Base-by-base conservation (phyloP, 1,140 invertebrate genomes). In the Heterodera carotae region DNA sequence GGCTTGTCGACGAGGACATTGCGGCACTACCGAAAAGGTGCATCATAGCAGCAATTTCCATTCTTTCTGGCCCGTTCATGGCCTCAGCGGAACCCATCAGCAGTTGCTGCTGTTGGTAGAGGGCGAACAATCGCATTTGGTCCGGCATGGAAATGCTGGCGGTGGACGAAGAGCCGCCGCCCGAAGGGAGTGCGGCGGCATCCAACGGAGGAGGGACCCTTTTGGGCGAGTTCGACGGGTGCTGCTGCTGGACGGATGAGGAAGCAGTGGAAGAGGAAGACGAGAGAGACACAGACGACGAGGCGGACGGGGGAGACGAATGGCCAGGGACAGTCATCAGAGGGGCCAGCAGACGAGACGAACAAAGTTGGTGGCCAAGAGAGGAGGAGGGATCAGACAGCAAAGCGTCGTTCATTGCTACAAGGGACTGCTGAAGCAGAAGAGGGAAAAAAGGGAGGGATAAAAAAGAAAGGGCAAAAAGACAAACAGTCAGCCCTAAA, bases 361-460 rank as follows among this genome's bases (percentile, higher is more conserved):
- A 29, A 10, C n/a, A 34, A 27, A 33, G 15, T n/a, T 62, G 59
- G 7, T 18, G 60, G 12, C 70, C 2, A 60, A 56, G 33, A 4
- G 56, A 62, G 27, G 36, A 36, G 64, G 10, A 56, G 18, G 39
- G 36, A 18, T 64, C 33, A 4, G 12, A 18, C 34, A 74, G 53
- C 27, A 74, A 31, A 62, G 43, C 48, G 15, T 74, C 72, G 64
- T 74, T 74, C 72, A 74, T 56, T 74, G 72, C 39, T 10, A 31
- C 22, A 59, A 39, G 36, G 48, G 56, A 64, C 56, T 74, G 1
- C 12, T n/a, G n/a, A n/a, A n/a, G n/a, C n/a, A n/a, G n/a, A n/a
- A 64, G 8, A 74, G 39, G 56, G 36, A 7, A 29, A 33, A 36
- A 25, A n/a, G 22, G 48, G 27, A 59, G 39, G 34, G 60, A 60